These are phyloP conservation scores for Lagenorhynchus albirostris DNA, from an alignment of 2,113 vertebrate species.

Conservation along the genomic window DNA sequence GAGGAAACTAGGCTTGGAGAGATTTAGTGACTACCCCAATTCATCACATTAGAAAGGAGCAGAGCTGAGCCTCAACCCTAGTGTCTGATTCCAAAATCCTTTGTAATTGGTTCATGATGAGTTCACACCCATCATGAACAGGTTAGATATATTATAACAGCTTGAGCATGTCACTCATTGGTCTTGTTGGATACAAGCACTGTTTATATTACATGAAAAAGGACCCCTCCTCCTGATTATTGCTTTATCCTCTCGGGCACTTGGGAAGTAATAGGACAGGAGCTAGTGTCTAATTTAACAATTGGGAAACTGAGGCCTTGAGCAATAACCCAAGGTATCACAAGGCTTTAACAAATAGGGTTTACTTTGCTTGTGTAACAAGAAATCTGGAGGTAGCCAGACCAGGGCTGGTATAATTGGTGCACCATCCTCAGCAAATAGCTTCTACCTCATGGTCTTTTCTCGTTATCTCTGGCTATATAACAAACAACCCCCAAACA, in stretches of 20 bases:
- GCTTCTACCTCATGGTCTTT: not conserved
- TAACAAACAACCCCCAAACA: not conserved
- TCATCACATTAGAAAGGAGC: not conserved
- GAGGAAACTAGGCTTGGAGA: conserved; percentile 50
- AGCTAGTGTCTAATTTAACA: not conserved
- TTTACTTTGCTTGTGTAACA: not conserved
- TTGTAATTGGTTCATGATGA: not conserved
- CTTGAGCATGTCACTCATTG: not conserved
- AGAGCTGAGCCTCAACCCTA: not conserved
- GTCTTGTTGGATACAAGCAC: not conserved
- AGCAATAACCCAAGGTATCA: not conserved
- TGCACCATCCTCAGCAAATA: not conserved
- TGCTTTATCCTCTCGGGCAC: not conserved
- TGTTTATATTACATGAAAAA: not conserved
- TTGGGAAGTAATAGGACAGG: not conserved
- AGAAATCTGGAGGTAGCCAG: not conserved
- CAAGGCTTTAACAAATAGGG: not conserved
- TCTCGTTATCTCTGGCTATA: not conserved
- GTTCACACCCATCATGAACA: not conserved
- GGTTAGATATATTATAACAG: not conserved
- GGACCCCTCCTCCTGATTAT: not conserved
- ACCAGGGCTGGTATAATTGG: not conserved
- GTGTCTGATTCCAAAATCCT: not conserved
- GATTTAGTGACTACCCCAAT: conserved; percentile 3
- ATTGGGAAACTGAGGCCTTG: not conserved